phyloP scores from a whole-genome alignment of 2,113 vertebrate genomes.

The Brachyistius frenatus region DNA sequence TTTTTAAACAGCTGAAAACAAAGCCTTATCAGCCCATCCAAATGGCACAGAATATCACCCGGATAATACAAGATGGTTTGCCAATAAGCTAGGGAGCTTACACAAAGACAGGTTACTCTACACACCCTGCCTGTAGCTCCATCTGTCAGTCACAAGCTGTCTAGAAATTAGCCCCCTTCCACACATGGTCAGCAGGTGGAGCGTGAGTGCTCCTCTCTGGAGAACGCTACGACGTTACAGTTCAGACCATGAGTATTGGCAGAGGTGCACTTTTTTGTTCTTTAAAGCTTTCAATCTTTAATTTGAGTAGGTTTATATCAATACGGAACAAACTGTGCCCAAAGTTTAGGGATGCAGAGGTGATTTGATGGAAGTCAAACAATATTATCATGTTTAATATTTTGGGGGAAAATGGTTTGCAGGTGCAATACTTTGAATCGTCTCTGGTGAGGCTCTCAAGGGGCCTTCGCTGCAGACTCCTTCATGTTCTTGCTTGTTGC shows the following conservation, averaged over 20 bases:
- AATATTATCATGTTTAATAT: too few relatives aligned
- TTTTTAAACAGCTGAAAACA: constrained; percentile 3
- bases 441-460: too few relatives aligned
- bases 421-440: too few relatives aligned
- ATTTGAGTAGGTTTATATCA: background rate
- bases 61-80: background rate
- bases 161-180: background rate
- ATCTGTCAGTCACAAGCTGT: constrained; percentile 6
- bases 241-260: background rate
- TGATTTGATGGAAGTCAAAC: too few relatives aligned
- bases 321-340: too few relatives aligned
- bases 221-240: too few relatives aligned
- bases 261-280: background rate
- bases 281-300: too few relatives aligned
- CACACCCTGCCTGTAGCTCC: background rate
- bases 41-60: constrained; percentile 23
- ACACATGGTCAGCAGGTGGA: background rate
- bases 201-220: background rate
- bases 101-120: constrained; percentile 12
- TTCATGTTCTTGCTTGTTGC: too few relatives aligned
- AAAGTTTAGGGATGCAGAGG: too few relatives aligned
- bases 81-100: constrained; percentile 5
- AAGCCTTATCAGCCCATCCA: constrained; percentile 11
- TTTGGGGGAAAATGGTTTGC: too few relatives aligned
- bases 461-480: too few relatives aligned